Evolutionary conservation across 2,888 invertebrate genomes (phyloP), one percentile per base, ranked within the genome.

Genomic region (Polydrusus pterygomalis): DNA sequence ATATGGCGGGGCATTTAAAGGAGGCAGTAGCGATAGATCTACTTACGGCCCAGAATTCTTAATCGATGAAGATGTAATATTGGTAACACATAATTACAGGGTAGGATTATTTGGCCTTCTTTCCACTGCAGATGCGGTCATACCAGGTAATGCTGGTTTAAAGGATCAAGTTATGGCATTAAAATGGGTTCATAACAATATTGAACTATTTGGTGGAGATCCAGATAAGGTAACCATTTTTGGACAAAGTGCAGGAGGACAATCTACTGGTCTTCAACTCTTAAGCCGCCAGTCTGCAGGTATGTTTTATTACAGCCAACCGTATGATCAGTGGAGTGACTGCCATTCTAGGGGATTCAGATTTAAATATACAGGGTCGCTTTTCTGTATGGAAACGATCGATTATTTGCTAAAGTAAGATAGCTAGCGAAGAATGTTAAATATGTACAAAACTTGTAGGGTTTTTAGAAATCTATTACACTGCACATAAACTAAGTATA

Each of bases 211-310:
- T 30, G 54, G 54, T 30, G 54, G 54, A 5, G 38, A 40, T 49
- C 43, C 15, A 62, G 60, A 82, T 80, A 67, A 82, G 81, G 75
- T 83, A 8, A 80, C 81, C 8, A 54, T 54, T 25, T 54, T 54
- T 54, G 54, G 54, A 30, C 30, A 54, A 8, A 54, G 54, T 54
- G 54, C 54, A 30, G 54, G 54, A 9, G 54, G 54, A 30, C 54
- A 54, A 54, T 54, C 54, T 2, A 30, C 30, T 25, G 56, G 43
- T 11, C 49, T 65, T 15, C 65, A 65, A 18, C 18, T 65, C 3
- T 40, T 11, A 40, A 25, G 25, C 25, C 25, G 25, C 5, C 25
- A 3, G 25, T 25, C 25, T 3, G 1, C 25, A 25, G 25, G 25
- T 25, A 25, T 25, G 25, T 25, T 1, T 3, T 5, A 25, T 25